Evolutionary conservation across 2,113 vertebrate species (phyloP).

Genomic region (Rallus limicola): DNA sequence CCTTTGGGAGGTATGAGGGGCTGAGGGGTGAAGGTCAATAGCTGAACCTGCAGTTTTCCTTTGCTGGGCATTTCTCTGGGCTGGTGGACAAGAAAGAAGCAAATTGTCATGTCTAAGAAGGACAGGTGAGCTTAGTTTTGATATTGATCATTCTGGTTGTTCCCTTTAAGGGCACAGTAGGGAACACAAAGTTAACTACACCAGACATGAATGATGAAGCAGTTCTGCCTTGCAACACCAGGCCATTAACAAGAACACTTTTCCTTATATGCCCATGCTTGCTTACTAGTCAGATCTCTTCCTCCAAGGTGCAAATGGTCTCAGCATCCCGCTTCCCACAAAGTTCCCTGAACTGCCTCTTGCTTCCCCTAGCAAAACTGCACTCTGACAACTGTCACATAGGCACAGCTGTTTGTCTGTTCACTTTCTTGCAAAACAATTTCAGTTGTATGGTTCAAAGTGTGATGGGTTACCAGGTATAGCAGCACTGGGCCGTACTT

Average conservation of each 20-base stretch:
- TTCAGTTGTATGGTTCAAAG: not conserved
- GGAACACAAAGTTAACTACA: not conserved
- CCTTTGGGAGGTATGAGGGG: not conserved
- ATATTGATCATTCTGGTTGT: not conserved
- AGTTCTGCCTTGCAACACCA: not conserved
- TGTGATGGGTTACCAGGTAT: not conserved
- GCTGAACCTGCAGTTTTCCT: not conserved
- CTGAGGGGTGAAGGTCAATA: not conserved
- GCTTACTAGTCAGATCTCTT: not conserved
- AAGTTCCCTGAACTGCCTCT: not conserved
- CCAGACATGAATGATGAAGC: not conserved
- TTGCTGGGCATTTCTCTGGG: not conserved
- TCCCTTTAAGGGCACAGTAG: not conserved
- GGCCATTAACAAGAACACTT: not conserved
- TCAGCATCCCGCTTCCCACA: not conserved
- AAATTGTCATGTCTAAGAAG: not conserved
- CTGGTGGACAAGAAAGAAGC: not conserved
- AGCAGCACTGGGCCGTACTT: not conserved
- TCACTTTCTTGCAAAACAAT: not conserved
- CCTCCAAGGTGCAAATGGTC: not conserved
- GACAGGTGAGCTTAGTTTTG: not conserved
- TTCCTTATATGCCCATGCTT: not conserved
- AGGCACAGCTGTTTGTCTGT: not conserved
- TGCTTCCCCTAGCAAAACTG: not conserved
- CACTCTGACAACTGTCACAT: not conserved